phyloP scores from a whole-genome alignment of 92 coral and sea anemone species.

The Metridium senile region DNA sequence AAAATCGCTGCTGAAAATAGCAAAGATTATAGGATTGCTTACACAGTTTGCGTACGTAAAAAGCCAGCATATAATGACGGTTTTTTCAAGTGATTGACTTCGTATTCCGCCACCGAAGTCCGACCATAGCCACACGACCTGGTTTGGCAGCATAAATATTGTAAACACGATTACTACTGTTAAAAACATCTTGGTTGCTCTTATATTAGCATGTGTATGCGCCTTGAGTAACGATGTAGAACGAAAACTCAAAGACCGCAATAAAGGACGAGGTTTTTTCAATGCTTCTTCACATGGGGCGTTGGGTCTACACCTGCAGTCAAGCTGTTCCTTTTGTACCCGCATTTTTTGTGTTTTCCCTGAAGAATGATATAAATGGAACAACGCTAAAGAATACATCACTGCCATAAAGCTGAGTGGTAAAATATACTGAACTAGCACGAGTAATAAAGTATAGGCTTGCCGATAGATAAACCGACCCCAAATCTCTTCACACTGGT shows the following conservation, averaged over 20 bases:
- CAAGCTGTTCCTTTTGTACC: not conserved
- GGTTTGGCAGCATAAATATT: constrained; percentile 89
- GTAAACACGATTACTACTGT: constrained; percentile 87
- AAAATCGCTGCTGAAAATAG: constrained; percentile 80
- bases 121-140: constrained; percentile 92
- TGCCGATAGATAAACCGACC: constrained; percentile 69
- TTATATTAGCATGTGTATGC: constrained; percentile 33
- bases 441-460: constrained; percentile 67
- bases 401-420: constrained; percentile 75
- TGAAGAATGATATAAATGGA: constrained; percentile 53
- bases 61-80: constrained; percentile 80
- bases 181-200: constrained; percentile 91
- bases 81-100: constrained; percentile 45
- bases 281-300: not conserved
- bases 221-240: not conserved
- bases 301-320: not conserved
- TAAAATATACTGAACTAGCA: constrained; percentile 77
- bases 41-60: constrained; percentile 91
- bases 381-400: constrained; percentile 73
- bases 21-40: constrained; percentile 84
- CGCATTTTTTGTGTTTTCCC: constrained; percentile 41
- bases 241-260: constrained; percentile 25
- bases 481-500: constrained; percentile 77
- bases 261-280: constrained; percentile 12
- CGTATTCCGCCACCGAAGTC: constrained; percentile 81